Base-by-base conservation (phyloP, 2,113 vertebrate species). In the Strigops habroptila region DNA sequence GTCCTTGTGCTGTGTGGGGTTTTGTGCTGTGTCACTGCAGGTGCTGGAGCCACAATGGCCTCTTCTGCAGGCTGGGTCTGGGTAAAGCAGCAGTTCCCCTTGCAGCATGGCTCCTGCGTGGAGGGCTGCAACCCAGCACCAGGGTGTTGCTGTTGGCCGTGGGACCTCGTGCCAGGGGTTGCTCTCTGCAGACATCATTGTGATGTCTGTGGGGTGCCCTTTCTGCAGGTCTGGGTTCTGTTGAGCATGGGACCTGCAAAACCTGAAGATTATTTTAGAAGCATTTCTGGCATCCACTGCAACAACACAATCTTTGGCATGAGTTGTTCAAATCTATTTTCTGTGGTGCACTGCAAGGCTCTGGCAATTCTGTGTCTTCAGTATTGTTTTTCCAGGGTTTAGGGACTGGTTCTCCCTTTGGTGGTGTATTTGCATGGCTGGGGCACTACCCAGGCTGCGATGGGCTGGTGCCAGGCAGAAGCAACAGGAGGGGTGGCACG, bases 1-100 rank as follows among this genome's bases (percentile, higher is more conserved):
- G 0, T 22, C 59, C 24, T 65, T 31, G 49, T 18, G 44, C n/a
- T 57, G 5, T 2, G 0, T 14, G 31, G 48, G 24, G 28, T 35
- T 37, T 76, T 30, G 7, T 70, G n/a, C 84, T 49, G 19, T 15
- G 3, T 35, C 79, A 6, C 71, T 82, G 68, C 10, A 18, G 75
- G 9, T 43, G 33, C 52, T 65, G 63, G 41, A 62, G 41, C 35
- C 59, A 19, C 44, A 19, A 9, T 17, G 11, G 19, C 15, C 60
- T 33, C 62, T 89, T 53, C 60, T 84, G 44, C 62, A 46, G 64
- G 53, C 31, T 52, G 88, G 39, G 17, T 31, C 30, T 39, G 24
- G 46, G 31, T 19, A 10, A 62, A 73, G 59, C 55, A 85, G 64
- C 46, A 15, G 10, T 44, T 57, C 23, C 59, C 37, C 63, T 28